phyloP scores from a whole-genome alignment of 2,888 invertebrate species.

The Tetragnatha montana region DNA sequence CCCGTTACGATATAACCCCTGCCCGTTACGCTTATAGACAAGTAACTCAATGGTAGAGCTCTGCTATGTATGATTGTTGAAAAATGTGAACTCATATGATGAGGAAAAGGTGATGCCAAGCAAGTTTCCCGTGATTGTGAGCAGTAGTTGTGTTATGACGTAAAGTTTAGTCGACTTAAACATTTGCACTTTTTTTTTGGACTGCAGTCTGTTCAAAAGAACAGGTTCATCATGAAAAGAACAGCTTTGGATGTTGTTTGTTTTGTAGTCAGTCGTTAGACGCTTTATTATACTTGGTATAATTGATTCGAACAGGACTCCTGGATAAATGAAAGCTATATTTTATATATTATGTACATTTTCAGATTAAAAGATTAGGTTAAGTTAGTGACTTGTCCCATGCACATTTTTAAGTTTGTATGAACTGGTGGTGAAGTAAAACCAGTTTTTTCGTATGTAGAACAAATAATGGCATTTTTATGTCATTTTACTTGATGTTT shows the following conservation, averaged over 20 bases:
- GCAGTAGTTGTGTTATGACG: neutral
- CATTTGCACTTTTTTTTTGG: neutral
- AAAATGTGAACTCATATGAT: no score
- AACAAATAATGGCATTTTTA: neutral
- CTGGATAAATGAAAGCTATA: neutral
- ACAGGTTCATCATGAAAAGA: neutral
- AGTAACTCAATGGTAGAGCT: no score
- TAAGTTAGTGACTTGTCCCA: neutral
- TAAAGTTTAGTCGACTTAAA: no score
- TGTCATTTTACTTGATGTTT: neutral
- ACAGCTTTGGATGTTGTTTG: neutral
- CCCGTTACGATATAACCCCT: no score
- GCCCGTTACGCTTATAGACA: no score
- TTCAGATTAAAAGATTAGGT: neutral
- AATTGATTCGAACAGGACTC: no score
- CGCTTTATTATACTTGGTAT: no score
- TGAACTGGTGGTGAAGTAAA: neutral
- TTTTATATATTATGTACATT: neutral
- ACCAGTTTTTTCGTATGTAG: neutral
- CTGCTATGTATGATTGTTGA: no score
- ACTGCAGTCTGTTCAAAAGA: conserved; percentile 3
- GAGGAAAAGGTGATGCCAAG: no score
- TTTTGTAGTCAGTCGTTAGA: neutral
- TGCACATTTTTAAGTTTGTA: neutral
- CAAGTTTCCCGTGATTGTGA: neutral